Evolutionary conservation across 35 echinoderm and acorn worm species (phyloP).

Genomic region (Ptychodera flava): DNA sequence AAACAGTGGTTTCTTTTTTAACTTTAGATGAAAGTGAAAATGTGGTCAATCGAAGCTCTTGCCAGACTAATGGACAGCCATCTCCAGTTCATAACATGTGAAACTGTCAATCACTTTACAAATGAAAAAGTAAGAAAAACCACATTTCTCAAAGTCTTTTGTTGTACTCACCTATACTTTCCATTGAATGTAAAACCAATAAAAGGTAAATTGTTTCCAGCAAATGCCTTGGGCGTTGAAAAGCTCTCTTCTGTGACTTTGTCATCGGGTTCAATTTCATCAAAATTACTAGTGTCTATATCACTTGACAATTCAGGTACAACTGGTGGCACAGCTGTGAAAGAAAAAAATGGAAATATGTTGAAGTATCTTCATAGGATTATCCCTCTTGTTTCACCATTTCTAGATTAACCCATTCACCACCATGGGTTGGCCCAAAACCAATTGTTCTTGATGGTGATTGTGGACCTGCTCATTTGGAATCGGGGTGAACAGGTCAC

Average conservation of each 20-base stretch:
- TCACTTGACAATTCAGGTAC: constrained; percentile 83
- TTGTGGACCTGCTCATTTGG: not conserved
- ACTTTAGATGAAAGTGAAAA: too few species aligned
- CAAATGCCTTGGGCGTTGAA: constrained; percentile 69
- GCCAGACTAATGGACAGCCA: too few species aligned
- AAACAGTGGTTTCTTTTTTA: too few species aligned
- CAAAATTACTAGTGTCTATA: constrained; percentile 96
- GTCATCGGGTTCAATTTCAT: constrained; percentile 85
- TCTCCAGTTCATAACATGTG: too few species aligned
- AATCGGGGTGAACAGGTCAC: not conserved
- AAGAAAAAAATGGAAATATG: not conserved
- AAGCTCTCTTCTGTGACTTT: constrained; percentile 70
- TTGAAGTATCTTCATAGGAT: too few species aligned
- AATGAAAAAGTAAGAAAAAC: too few species aligned
- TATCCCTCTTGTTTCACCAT: too few species aligned
- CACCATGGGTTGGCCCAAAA: too few species aligned
- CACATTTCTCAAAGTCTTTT: too few species aligned
- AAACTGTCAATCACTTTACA: too few species aligned
- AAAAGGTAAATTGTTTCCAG: constrained; percentile 97
- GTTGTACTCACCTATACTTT: constrained; percentile 38
- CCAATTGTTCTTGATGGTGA: not conserved
- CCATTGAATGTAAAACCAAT: constrained; percentile 96
- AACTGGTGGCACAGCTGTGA: constrained; percentile 88
- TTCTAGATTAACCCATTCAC: too few species aligned
- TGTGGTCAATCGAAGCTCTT: too few species aligned